Base-by-base conservation (phyloP, 2,888 invertebrate genomes). In the Pammene aurita region DNA sequence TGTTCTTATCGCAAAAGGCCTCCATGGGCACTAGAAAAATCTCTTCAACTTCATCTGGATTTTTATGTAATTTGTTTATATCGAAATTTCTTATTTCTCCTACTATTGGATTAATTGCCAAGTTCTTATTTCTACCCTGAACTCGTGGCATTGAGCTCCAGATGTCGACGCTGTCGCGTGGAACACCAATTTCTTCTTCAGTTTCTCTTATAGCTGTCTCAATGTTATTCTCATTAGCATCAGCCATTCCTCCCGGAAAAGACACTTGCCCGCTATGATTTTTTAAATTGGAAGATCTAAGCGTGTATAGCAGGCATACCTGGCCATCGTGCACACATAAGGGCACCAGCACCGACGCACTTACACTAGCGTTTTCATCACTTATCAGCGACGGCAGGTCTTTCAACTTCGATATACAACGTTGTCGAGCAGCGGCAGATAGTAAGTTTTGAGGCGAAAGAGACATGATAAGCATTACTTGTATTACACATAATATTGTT, bases 171-270 rank as follows among this genome's bases (percentile, higher is more conserved):
- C 90, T 85, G 0, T 92, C 81, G 5, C 88, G 85, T 0, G 92
- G 81, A 34, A 98, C 91, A 0, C 97, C 96, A 6, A 98, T 93
- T 86, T 98, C 98, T 87, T 98, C 98, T 81, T 96, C 94, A 0
- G 98, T 96, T 92, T 98, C 98, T 63, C 98, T 92, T 0, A 98
- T 78, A 0, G 98, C 98, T 10, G 98, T 96, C 11, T 95, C 94
- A 44, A 94, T 89, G 7, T 93, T 89, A 73, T 91, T 94, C 75
- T 89, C 88, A 73, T 95, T 95, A 1, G 92, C 91, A 72, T 97
- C 97, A 67, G 93, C 91, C 90, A 95, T 96, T 0, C 96, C 98
- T 73, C 96, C 98, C 66, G 96, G 98, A 88, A 97, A 97, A 7
- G 97, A 96, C 13, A 98, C 96, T 89, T 98, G 97, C 0, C 97